Base-by-base conservation (phyloP, 2,888 invertebrate species). In the Rhamphomyia laevipes region DNA sequence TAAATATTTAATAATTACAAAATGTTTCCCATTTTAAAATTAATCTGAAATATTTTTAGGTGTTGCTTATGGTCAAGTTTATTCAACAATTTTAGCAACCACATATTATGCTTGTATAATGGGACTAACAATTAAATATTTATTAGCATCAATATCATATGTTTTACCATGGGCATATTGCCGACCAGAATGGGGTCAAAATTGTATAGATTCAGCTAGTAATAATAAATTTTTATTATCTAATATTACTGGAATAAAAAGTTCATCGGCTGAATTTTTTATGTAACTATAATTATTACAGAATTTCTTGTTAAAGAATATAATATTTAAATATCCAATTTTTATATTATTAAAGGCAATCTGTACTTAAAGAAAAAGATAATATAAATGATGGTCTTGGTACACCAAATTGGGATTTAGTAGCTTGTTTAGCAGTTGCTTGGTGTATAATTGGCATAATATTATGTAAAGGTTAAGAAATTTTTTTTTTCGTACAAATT, bases 21-120 rank as follows among this genome's bases (percentile, higher is more conserved):
- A 35, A 35, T 35, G 4, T 27, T 27, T 27, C 23, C 9, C 21
- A n/a, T 23, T 44, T 45, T 15, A 21, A n/a, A 13, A 31, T 15
- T 31, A 15, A 33, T 12, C n/a, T n/a, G n/a, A n/a, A 21, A 21
- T 21, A 21, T 21, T 30, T 45, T 0, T 35, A 79, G 79, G 79
- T 37, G 67, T 78, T 16, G 79, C 76, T 11, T 76, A 73, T 58
- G 78, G 77, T 0, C 76, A 78, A 55, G 67, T 75, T 1, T 63
- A 77, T 13, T 73, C 76, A 0, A 74, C 75, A 1, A 69, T 71
- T 1, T 69, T 75, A 49, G 78, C 81, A 1, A 75, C 77, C n/a
- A 77, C 80, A 1, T 84, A 82, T 58, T 84, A 83, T 61, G 79
- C 80, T 50, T 75, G 77, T 7, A 62, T 83, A 21, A 81, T 82